A percentile compares a stretch with the other conserved stretches of the same genome.
These are phyloP conservation scores for Emmelina monodactyla DNA, from an alignment of 2,888 invertebrate species.

Conservation along the genomic window DNA sequence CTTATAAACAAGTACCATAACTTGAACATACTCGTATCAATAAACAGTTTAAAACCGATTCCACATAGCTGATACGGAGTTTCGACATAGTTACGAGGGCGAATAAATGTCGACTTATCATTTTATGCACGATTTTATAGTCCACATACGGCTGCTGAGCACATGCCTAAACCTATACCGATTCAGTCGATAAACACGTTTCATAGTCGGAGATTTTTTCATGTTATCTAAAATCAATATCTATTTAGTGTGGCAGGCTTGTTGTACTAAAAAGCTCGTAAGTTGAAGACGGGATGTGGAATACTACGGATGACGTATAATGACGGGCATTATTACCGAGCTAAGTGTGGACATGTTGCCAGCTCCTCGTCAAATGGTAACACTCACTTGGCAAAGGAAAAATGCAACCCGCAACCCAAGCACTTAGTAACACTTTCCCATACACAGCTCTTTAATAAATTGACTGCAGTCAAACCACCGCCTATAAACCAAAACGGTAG, in stretches of 20 bases:
- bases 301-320: slow-evolving; percentile 29
- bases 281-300: slow-evolving; percentile 22
- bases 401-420: not conserved
- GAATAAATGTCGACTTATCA: not conserved
- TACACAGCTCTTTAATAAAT: not conserved
- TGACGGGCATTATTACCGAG: slow-evolving; percentile 29
- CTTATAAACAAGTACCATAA: too few relatives aligned
- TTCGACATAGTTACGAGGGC: not conserved
- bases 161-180: not conserved
- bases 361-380: slow-evolving; percentile 23
- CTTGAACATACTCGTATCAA: not conserved
- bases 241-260: slow-evolving; percentile 4
- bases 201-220: not conserved
- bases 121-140: slow-evolving; percentile 1
- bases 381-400: not conserved
- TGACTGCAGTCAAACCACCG: not conserved
- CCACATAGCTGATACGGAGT: not conserved
- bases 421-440: not conserved
- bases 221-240: not conserved
- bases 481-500: slow-evolving; percentile 18
- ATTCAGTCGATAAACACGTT: slow-evolving; percentile 1
- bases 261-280: slow-evolving; percentile 18
- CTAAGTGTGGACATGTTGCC: slow-evolving; percentile 27
- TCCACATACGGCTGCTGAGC: not conserved
- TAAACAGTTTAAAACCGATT: slow-evolving; percentile 1